phyloP scores from a whole-genome alignment of 2,888 invertebrate species.

The Sarcophaga variegata region DNA sequence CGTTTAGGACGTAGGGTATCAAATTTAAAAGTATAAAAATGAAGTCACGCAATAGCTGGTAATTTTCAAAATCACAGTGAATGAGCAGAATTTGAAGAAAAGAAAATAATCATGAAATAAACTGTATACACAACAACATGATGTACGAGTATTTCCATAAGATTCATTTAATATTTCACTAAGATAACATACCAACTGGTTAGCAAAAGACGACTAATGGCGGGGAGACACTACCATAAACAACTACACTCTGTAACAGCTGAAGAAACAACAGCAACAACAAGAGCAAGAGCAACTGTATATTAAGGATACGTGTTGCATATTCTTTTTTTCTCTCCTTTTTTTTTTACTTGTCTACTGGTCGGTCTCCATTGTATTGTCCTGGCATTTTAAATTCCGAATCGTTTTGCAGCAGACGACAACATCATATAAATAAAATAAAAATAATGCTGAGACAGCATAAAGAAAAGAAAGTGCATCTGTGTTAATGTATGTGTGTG shows the following conservation, averaged over 20 bases:
- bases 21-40: conserved; percentile 32
- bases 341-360: background rate
- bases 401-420: conserved; percentile 34
- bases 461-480: conserved; percentile 17
- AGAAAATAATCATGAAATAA: conserved; percentile 37
- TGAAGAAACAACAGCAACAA: background rate
- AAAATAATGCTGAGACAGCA: conserved; percentile 60
- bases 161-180: conserved; percentile 62
- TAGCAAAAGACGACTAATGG: no score
- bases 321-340: background rate
- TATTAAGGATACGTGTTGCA: background rate
- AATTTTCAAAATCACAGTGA: background rate
- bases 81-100: background rate
- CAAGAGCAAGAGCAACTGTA: conserved; percentile 30
- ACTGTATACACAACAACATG: conserved; percentile 50
- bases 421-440: conserved; percentile 10
- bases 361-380: conserved; percentile 34
- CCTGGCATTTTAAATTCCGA: conserved; percentile 36
- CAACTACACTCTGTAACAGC: background rate
- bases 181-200: conserved; percentile 11
- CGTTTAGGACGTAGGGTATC: conserved; percentile 9
- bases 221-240: background rate
- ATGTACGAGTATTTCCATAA: conserved; percentile 60
- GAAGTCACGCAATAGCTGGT: conserved; percentile 57
- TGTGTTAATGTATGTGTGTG: background rate